phyloP scores from a whole-genome alignment of 2,888 invertebrate genomes.

The Brachypalpus laphriformis region DNA sequence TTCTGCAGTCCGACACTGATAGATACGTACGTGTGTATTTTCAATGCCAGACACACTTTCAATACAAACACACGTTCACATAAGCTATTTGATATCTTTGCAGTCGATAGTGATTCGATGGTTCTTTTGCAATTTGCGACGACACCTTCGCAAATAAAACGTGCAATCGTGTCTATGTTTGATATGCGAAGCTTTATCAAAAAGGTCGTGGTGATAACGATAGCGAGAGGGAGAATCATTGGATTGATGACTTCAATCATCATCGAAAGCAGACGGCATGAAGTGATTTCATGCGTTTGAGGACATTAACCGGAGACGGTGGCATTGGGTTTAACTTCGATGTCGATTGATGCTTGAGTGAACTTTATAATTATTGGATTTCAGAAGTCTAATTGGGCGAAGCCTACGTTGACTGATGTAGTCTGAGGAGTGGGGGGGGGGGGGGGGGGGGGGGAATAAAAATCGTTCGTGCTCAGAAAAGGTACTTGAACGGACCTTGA shows the following conservation, averaged over 20 bases:
- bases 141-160: slow-evolving; percentile 43
- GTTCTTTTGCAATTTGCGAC: background rate
- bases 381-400: background rate
- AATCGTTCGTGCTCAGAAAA: too few species aligned
- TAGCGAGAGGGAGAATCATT: background rate
- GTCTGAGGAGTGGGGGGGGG: too few species aligned
- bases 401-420: too few species aligned
- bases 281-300: background rate
- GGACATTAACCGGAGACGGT: background rate
- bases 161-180: slow-evolving; percentile 45
- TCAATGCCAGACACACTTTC: slow-evolving; percentile 10
- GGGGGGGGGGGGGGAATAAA: too few species aligned
- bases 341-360: background rate
- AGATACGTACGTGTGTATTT: background rate
- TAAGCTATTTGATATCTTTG: slow-evolving; percentile 8
- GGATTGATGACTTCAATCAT: background rate
- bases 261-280: slow-evolving; percentile 8
- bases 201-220: background rate
- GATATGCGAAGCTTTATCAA: slow-evolving; percentile 26
- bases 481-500: too few species aligned
- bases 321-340: background rate
- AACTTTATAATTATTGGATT: background rate
- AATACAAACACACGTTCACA: background rate
- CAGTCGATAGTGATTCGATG: background rate
- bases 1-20: background rate